Conservation (phyloP, 2,888 invertebrate genomes). For the Steinernema carpocapsae region DNA sequence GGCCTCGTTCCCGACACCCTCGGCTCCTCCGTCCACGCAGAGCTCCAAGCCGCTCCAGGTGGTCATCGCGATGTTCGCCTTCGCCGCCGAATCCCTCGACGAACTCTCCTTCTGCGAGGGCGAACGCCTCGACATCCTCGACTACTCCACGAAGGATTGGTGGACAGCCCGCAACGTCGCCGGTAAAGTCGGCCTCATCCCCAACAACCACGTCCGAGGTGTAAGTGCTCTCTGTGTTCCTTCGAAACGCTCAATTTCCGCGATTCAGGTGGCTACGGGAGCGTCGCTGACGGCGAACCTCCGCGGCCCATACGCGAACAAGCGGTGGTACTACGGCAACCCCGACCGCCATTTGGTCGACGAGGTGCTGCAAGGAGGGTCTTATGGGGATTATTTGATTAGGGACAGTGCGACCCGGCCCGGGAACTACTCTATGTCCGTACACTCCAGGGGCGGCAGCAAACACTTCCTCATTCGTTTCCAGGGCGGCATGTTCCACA, state of each 20-base stretch:
- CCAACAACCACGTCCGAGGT: conserved; percentile 74
- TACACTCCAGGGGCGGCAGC: conserved; percentile 95
- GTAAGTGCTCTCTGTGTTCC: neutral
- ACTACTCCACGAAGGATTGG: conserved; percentile 96
- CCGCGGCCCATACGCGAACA: conserved; percentile 48
- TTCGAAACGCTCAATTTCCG: too few relatives aligned
- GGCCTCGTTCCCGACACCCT: neutral
- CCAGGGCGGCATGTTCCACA: conserved; percentile 81
- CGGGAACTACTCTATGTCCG: conserved; percentile 95
- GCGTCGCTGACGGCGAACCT: neutral
- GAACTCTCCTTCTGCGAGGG: conserved; percentile 54
- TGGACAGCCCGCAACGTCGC: conserved; percentile 90
- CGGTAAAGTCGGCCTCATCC: conserved; percentile 91
- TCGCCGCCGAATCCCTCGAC: conserved; percentile 78
- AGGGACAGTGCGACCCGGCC: conserved; percentile 99
- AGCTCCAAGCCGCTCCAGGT: conserved; percentile 41
- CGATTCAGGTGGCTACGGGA: neutral
- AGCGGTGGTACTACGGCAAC: conserved; percentile 94
- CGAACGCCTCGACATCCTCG: conserved; percentile 93
- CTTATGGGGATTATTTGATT: conserved; percentile 97
- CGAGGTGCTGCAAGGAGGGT: conserved; percentile 89
- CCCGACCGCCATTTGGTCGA: conserved; percentile 95
- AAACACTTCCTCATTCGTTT: conserved; percentile 99
- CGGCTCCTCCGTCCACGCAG: neutral
- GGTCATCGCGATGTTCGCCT: conserved; percentile 64